These are phyloP conservation scores for Zoanthus solanderi DNA, from an alignment of 92 coral and sea anemone genomes.

Conservation along the genomic window DNA sequence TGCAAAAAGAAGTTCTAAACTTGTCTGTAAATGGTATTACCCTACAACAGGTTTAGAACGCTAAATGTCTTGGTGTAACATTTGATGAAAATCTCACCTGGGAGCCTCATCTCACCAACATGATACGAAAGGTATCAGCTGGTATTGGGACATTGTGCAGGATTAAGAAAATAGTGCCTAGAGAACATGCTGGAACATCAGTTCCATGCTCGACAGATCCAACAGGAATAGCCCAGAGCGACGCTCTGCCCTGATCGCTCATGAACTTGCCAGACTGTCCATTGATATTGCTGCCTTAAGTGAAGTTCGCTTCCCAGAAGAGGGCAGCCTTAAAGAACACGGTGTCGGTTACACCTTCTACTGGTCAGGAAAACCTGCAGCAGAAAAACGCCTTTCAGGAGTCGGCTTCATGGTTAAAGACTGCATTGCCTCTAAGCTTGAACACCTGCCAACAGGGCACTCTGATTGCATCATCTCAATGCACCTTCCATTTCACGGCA, in stretches of 20 bases:
- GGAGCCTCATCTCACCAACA: too few relatives aligned
- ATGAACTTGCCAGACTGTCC: background rate
- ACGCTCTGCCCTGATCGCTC: background rate
- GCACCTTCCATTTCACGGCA: background rate
- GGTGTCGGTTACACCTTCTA: background rate
- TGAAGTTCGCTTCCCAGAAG: background rate
- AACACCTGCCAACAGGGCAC: conserved; percentile 5
- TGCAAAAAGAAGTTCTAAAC: too few relatives aligned
- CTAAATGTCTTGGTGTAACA: too few relatives aligned
- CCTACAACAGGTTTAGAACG: too few relatives aligned
- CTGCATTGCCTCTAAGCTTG: background rate
- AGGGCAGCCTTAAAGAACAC: background rate
- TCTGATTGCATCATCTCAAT: conserved; percentile 1
- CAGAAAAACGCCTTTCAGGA: background rate
- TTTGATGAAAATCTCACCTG: too few relatives aligned
- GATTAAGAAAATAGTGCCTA: too few relatives aligned
- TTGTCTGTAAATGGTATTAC: too few relatives aligned
- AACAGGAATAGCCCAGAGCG: background rate
- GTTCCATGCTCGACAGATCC: background rate
- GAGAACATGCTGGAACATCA: conserved; percentile 7
- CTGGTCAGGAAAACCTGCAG: background rate
- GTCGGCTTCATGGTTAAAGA: background rate
- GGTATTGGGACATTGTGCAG: too few relatives aligned
- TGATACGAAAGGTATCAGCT: too few relatives aligned
- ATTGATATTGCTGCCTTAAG: background rate